Evolutionary conservation across 2,113 vertebrate genomes (phyloP), one percentile per base, ranked within the genome.

Genomic region (Serinus canaria): DNA sequence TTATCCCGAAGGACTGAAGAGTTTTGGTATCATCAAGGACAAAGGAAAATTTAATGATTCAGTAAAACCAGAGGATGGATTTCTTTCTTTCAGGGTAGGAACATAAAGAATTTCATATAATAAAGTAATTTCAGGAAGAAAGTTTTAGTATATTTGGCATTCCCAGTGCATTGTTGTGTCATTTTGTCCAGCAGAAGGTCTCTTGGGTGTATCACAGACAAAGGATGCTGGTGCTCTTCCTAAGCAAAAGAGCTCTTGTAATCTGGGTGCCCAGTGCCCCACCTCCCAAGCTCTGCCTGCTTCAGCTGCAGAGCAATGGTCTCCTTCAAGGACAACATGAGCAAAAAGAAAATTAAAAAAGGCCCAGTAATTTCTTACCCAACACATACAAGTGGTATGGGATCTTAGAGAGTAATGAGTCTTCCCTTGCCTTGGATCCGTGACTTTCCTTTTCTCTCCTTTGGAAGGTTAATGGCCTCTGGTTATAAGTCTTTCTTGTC

Each of bases 41-140:
- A 83, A 89, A 83, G 55, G 33, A 80, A 77, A 92, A 87, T 81
- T 3, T 75, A 90, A 55, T 89, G 62, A 69, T 89, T 89, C 2
- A 3, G 55, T 93, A 83, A 86, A 93, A 73, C 15, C 31, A 53
- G 33, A 66, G 66, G 49, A 69, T 58, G 28, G 15, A 89, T 79
- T 92, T 87, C 31, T 46, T 79, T 35, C 28, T 93, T 79, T 87
- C 30, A 50, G 62, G 17, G 11, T 77, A 75, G 64, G 35, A 81
- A 37, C 3, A 4, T 81, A 62, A 96, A 92, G n/a, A 92, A 83
- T 96, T 96, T 95, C 41, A 83, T 94, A 22, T 15, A 52, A 52
- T 44, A 35, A 80, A 96, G 63, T 94, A 96, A 92, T 84, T 93
- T 44, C 35, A 89, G 80, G 72, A 70, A 90, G 78, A 76, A 94